phyloP scores from a whole-genome alignment of 2,888 invertebrate genomes.

The Scotopteryx bipunctaria region DNA sequence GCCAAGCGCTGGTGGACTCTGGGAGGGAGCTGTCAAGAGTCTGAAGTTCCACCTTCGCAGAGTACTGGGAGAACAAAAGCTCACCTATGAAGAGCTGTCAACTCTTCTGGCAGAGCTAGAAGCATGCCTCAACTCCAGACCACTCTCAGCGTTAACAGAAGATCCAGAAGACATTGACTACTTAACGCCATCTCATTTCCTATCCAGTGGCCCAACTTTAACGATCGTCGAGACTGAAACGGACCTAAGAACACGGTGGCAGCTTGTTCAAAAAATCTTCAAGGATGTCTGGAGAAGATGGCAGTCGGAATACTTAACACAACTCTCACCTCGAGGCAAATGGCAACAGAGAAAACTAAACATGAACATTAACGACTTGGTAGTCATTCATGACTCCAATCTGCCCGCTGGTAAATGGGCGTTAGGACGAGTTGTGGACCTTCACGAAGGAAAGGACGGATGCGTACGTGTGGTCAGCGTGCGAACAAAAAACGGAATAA shows the following conservation, averaged over 20 bases:
- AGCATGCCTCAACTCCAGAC: slow-evolving; percentile 3
- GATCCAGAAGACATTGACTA: slow-evolving; percentile 5
- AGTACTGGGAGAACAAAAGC: slow-evolving; percentile 14
- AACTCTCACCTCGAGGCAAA: slow-evolving; percentile 7
- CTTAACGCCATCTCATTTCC: slow-evolving; percentile 8
- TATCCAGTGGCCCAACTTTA: slow-evolving; percentile 1
- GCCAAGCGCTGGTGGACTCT: slow-evolving; percentile 29
- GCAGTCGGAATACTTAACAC: slow-evolving; percentile 9
- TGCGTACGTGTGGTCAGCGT: slow-evolving; percentile 26
- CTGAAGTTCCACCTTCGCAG: neutral
- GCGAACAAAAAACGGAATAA: slow-evolving; percentile 26
- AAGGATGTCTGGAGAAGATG: slow-evolving; percentile 10
- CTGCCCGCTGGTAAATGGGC: neutral
- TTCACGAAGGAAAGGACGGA: slow-evolving; percentile 20
- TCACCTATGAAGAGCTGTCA: neutral
- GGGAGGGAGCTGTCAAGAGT: slow-evolving; percentile 30
- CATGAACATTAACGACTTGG: slow-evolving; percentile 14
- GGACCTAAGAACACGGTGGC: slow-evolving; percentile 12
- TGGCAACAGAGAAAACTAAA: slow-evolving; percentile 9
- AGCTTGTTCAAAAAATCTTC: slow-evolving; percentile 4
- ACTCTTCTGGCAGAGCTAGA: slow-evolving; percentile 12
- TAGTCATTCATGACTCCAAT: slow-evolving; percentile 16
- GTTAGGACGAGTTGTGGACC: neutral
- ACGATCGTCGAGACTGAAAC: slow-evolving; percentile 2
- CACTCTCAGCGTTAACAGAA: neutral